Base-by-base conservation (phyloP, 2,888 invertebrate species). In the Aphelenchoides bicaudatus region DNA sequence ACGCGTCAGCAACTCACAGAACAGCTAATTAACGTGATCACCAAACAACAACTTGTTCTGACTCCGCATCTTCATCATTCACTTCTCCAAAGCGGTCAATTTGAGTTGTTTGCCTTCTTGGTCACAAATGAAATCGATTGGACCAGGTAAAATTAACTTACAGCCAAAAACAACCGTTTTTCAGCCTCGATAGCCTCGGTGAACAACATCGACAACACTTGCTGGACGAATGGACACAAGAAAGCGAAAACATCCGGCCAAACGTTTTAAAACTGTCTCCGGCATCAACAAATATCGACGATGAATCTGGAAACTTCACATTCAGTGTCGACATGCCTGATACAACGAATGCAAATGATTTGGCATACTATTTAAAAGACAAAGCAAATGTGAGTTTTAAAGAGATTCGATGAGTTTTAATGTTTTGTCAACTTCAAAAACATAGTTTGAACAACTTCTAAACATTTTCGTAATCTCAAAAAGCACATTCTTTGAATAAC, bases 41-140 rank as follows among this genome's bases (percentile, higher is more conserved):
- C n/a, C n/a, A n/a, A n/a, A n/a, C n/a, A n/a, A n/a, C n/a, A n/a
- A n/a, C n/a, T n/a, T n/a, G n/a, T n/a, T n/a, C n/a, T n/a, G n/a
- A n/a, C n/a, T n/a, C n/a, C n/a, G n/a, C n/a, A n/a, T n/a, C 57
- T 56, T 29, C 57, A 56, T 27, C 21, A 59, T 28, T 6, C 56
- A 16, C 56, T 56, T 27, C 21, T 57, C 6, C 13, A 30, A 13
- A 16, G 31, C 23, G 56, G 56, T 4, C 56, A 56, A 6, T 56
- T 56, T 28, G 31, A 59, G 1, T 29, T 56, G n/a, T 56, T 54
- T 16, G 55, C 43, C 1, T 54, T 54, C 25, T 16, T 51, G n/a
- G 23, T 16, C 13, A 34, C 10, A 19, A 25, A 43, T 21, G 43
- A 43, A 10, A 8, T 43, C 21, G 23, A 43, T 43, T 43, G 43